Base-by-base conservation (phyloP, 1,140 invertebrate species). In the Procambarus virginalis region DNA sequence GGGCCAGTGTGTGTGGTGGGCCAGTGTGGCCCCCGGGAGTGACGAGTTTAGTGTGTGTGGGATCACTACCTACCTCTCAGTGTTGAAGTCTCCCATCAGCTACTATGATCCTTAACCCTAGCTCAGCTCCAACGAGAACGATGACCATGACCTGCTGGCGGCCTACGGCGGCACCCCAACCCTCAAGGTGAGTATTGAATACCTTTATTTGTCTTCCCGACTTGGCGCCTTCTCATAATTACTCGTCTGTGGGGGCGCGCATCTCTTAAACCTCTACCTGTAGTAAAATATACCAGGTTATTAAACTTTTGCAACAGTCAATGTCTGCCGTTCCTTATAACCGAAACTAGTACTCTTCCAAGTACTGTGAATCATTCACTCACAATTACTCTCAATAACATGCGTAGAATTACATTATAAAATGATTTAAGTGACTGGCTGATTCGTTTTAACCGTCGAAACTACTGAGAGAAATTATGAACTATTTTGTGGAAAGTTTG, bases 121-220 rank as follows among this genome's bases (percentile, higher is more conserved):
- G 10, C 78, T 34, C 49, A 51, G 17, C 9, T 8, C 17, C 4
- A 51, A 75, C n/a, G 20, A 75, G 6, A 48, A 51, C 34, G 51
- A 76, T 17, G 64, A 89, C 14, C 81, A 89, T 8, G 87, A 89
- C 46, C 49, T 89, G 49, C 51, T 89, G 80, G 81, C 46, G 20
- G 81, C 81, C 34, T 89, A 89, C 73, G 87, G 87, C 22, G 81
- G 81, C 48, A 83, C 68, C 68, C 70, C 73, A 9, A 64, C 80
- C 0, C 22, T 17, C n/a, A 75, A 89, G 87, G 87, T 89, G 45
- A 89, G 81, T 89, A 48, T 10, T 48, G 17, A 64, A 64, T 20
- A 4, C 55, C 55, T 8, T 12, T 58, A 12, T 58, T 58, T 58
- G 55, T 58, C 4, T 10, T 20, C 1, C 4, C 17, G 60, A 58